These are phyloP conservation scores for Scaptodrosophila latifasciaeformis DNA, from an alignment of 2,888 invertebrate species.

Conservation along the genomic window DNA sequence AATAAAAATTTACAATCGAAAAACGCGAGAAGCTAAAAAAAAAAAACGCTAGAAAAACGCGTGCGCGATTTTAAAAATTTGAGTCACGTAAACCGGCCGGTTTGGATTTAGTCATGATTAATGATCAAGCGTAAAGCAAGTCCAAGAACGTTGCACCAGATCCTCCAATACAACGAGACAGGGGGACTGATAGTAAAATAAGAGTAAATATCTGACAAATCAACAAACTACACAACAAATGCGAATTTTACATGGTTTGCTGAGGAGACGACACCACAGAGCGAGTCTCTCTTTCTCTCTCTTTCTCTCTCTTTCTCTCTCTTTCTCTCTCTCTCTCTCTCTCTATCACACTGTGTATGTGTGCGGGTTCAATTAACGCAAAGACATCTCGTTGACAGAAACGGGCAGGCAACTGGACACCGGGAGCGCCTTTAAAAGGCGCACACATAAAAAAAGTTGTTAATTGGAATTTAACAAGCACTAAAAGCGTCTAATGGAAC, in stretches of 20 bases:
- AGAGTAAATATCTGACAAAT: not conserved
- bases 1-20: conserved; percentile 47
- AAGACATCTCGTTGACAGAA: conserved; percentile 27
- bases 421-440: conserved; percentile 26
- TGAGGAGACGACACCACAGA: conserved; percentile 28
- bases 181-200: conserved; percentile 23
- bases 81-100: conserved; percentile 3
- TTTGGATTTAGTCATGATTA: not conserved
- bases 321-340: no score
- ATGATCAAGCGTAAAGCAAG: not conserved
- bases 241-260: conserved; percentile 40
- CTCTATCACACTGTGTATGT: conserved; percentile 20
- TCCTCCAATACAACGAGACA: conserved; percentile 10
- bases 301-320: no score
- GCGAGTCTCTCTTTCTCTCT: no score
- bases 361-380: conserved; percentile 67
- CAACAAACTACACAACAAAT: conserved; percentile 55
- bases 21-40: conserved; percentile 7
- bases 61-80: not conserved
- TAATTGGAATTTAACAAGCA: conserved; percentile 72
- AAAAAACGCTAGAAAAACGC: conserved; percentile 6
- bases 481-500: conserved; percentile 65
- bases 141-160: not conserved
- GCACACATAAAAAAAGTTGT: conserved; percentile 57
- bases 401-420: not conserved